A percentile compares a stretch with the other conserved stretches of the same genome.
phyloP scores from a whole-genome alignment of 2,113 vertebrate species.

The Lagopus muta region DNA sequence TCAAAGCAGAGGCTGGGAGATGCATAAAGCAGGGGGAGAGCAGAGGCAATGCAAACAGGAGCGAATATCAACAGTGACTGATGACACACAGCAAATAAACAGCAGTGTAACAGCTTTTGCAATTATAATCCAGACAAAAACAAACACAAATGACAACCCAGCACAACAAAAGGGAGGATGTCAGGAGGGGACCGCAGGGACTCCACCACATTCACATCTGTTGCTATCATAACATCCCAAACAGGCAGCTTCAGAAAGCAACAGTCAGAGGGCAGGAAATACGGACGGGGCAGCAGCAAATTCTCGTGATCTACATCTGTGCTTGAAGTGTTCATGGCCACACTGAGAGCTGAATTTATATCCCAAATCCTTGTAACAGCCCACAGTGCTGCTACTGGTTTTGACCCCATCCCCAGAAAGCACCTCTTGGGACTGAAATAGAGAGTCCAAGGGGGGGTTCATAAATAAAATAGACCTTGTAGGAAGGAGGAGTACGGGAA shows the following conservation, averaged over 20 bases:
- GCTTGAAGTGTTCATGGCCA: slow-evolving; percentile 49
- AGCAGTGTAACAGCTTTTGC: not conserved
- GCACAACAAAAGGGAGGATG: not conserved
- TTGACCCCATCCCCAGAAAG: not conserved
- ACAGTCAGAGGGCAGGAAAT: not conserved
- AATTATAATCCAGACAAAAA: slow-evolving; percentile 32
- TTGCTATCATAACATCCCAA: not conserved
- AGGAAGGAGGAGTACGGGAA: not conserved
- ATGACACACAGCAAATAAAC: not conserved
- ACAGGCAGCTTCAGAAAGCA: not conserved
- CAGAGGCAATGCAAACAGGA: not conserved
- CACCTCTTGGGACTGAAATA: not conserved
- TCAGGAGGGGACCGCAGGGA: not conserved
- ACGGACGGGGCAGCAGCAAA: not conserved
- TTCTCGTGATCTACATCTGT: not conserved
- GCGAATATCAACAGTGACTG: slow-evolving; percentile 40
- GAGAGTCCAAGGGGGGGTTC: not conserved
- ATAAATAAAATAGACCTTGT: not conserved
- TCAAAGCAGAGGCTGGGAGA: not conserved
- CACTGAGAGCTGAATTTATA: slow-evolving; percentile 49
- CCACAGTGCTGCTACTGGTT: slow-evolving; percentile 16
- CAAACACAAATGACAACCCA: slow-evolving; percentile 34
- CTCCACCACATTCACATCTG: not conserved
- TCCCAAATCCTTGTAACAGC: not conserved
- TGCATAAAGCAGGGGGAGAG: not conserved